These are phyloP conservation scores for Chelmon rostratus DNA, from an alignment of 2,797 vertebrate species.

Conservation along the genomic window DNA sequence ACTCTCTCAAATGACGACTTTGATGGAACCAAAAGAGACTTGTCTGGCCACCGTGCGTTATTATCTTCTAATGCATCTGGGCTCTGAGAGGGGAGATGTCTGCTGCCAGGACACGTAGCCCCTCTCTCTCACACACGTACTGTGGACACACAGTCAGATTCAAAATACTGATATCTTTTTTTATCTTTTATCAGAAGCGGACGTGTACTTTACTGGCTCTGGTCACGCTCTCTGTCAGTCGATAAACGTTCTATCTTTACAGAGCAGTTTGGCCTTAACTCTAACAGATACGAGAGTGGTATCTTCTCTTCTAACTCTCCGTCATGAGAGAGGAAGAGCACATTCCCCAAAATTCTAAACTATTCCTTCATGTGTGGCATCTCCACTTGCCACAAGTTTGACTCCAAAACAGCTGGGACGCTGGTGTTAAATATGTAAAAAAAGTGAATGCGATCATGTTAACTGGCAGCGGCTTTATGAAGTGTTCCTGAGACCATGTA, in stretches of 20 bases:
- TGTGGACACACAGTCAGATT: background rate
- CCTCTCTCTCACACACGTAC: slow-evolving; percentile 4
- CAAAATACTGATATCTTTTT: slow-evolving; percentile 21
- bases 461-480: no score
- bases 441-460: no score
- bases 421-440: no score
- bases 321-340: background rate
- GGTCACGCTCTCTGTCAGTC: slow-evolving; percentile 8
- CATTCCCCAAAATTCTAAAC: background rate
- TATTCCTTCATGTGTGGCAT: background rate
- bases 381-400: background rate
- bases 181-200: slow-evolving; percentile 19
- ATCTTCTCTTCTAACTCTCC: background rate
- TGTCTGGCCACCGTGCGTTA: background rate
- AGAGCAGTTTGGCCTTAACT: background rate
- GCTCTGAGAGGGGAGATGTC: background rate
- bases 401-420: no score
- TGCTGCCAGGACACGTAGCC: slow-evolving; percentile 42
- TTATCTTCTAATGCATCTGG: slow-evolving; percentile 2
- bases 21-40: background rate
- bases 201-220: background rate
- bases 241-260: background rate
- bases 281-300: background rate
- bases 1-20: background rate
- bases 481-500: no score